Evolutionary conservation across 2,888 invertebrate genomes (phyloP), one percentile per base, ranked within the genome.

Genomic region (Periphyllus acericola): DNA sequence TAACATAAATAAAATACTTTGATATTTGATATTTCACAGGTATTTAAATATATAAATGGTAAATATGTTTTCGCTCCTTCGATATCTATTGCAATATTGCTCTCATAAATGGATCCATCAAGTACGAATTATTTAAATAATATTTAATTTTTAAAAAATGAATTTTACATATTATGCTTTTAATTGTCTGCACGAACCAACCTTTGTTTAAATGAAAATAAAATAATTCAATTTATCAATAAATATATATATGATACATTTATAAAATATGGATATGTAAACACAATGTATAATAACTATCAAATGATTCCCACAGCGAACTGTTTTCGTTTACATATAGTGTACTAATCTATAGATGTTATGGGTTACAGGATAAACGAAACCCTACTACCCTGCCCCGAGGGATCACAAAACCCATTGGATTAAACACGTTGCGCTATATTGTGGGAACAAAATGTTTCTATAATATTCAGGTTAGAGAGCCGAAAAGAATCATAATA

Each of bases 1-100:
- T 80, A 87, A 81, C 75, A 81, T 74, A 66, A 81, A 81, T 87
- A 87, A 80, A 75, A 81, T 75, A 87, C 81, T n/a, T 25, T 40
- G 34, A 46, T 78, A 21, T 46, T 46, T 46, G 14, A 46, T 75
- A 80, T 87, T 82, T 52, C 68, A 66, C 40, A 46, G 14, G 55
- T 71, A 52, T 46, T 82, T n/a, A n/a, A n/a, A n/a, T n/a, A n/a
- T n/a, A n/a, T n/a, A n/a, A n/a, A n/a, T n/a, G n/a, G n/a, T n/a
- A n/a, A n/a, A n/a, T n/a, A n/a, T n/a, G n/a, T n/a, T n/a, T n/a
- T n/a, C n/a, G n/a, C n/a, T n/a, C n/a, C n/a, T n/a, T n/a, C n/a
- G n/a, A n/a, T n/a, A n/a, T n/a, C n/a, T n/a, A n/a, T n/a, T 46
- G n/a, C 32, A 14, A 21, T n/a, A 19, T 19, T 55, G 9, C 19